Evolutionary conservation across 2,797 vertebrate genomes (phyloP).

Genomic region (Pogoniulus pusillus): DNA sequence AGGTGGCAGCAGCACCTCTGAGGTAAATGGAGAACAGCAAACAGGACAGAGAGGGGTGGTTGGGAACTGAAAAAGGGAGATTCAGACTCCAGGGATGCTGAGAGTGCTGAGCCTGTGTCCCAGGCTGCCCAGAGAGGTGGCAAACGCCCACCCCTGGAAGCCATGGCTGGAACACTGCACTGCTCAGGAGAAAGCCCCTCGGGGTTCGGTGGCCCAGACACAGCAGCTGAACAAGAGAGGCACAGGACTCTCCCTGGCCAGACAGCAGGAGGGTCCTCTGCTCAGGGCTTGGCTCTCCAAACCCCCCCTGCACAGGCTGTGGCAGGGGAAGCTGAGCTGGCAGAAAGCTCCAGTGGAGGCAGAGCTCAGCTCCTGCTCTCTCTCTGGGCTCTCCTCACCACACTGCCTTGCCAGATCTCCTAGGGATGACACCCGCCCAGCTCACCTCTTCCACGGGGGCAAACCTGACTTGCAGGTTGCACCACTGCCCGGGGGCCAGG

Average conservation of each 20-base stretch:
- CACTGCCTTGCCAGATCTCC: background rate
- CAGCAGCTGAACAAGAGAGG: background rate
- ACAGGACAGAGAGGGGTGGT: too few relatives aligned
- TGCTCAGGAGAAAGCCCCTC: background rate
- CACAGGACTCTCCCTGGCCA: background rate
- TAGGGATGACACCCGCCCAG: background rate
- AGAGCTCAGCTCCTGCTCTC: background rate
- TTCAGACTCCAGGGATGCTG: too few relatives aligned
- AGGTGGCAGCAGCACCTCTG: background rate
- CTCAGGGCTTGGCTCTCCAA: background rate
- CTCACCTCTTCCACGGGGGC: slow-evolving; percentile 85
- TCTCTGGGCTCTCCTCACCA: background rate
- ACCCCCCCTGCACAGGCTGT: background rate
- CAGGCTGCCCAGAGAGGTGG: too few relatives aligned
- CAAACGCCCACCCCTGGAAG: too few relatives aligned
- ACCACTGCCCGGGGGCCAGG: slow-evolving; percentile 75
- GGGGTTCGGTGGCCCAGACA: background rate
- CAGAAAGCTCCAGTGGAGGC: background rate
- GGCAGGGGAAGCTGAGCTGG: background rate
- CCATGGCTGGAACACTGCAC: background rate
- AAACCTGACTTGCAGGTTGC: slow-evolving; percentile 85
- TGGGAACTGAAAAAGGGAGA: too few relatives aligned
- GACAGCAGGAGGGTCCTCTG: background rate
- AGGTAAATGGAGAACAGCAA: background rate
- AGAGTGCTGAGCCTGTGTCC: too few relatives aligned